A percentile compares a stretch with the other conserved stretches of the same genome.
phyloP scores from a whole-genome alignment of 2,888 invertebrate species.

The Selenia dentaria region DNA sequence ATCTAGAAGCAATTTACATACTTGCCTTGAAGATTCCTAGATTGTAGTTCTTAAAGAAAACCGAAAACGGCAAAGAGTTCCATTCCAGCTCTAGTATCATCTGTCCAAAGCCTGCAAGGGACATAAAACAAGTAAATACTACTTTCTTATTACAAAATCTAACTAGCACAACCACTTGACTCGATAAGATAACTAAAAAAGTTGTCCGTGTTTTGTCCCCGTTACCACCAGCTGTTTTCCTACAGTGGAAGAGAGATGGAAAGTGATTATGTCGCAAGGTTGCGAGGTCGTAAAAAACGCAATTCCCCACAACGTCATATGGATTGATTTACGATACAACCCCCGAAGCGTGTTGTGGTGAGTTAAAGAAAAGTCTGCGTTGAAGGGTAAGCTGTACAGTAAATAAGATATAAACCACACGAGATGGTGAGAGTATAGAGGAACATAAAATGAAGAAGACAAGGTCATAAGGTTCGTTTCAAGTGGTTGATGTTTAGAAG shows the following conservation, averaged over 20 bases:
- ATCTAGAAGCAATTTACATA: too few species aligned
- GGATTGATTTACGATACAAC: conserved; percentile 70
- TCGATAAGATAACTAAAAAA: conserved; percentile 14
- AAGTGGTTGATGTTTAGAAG: neutral
- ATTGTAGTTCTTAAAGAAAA: too few species aligned
- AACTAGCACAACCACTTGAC: conserved; percentile 20
- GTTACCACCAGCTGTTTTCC: conserved; percentile 15
- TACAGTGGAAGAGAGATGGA: conserved; percentile 5
- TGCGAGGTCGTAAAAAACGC: conserved; percentile 56
- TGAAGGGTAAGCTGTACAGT: conserved; percentile 13
- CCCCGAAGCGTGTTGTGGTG: conserved; percentile 49
- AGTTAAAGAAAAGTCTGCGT: conserved; percentile 27
- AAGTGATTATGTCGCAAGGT: conserved; percentile 10
- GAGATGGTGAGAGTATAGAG: conserved; percentile 6
- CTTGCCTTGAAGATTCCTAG: too few species aligned
- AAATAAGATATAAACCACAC: conserved; percentile 23
- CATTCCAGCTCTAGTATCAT: too few species aligned
- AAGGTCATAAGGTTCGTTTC: neutral
- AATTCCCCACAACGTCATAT: conserved; percentile 59
- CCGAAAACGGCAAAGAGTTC: too few species aligned
- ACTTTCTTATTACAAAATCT: conserved; percentile 14
- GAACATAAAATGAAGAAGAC: conserved; percentile 9
- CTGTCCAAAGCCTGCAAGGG: too few species aligned
- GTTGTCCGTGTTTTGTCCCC: conserved; percentile 9
- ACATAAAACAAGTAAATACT: too few species aligned